Percentiles rank a stretch among this genome's conserved stretches.
These are phyloP conservation scores for Venusia cambrica DNA, from an alignment of 2,888 invertebrate genomes.

Conservation along the genomic window DNA sequence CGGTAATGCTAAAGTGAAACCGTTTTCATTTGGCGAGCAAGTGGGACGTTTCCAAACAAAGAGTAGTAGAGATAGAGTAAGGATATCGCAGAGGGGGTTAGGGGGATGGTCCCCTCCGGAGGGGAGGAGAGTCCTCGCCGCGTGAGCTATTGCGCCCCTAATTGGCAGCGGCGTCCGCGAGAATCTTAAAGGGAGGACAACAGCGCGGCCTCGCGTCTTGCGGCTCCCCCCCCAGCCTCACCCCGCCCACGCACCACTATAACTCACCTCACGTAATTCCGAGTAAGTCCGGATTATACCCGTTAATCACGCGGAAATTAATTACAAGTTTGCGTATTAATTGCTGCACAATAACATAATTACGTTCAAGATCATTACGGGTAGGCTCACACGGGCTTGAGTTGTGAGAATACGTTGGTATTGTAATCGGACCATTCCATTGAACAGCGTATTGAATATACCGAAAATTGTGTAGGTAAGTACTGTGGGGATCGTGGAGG, in stretches of 20 bases:
- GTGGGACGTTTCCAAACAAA: conserved; percentile 66
- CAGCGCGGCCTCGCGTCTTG: conserved; percentile 70
- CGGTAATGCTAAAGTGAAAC: conserved; percentile 69
- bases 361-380: conserved; percentile 59
- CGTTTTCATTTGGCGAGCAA: conserved; percentile 74
- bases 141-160: conserved; percentile 81
- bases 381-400: conserved; percentile 26
- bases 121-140: conserved; percentile 58
- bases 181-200: conserved; percentile 81
- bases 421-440: too few relatives aligned
- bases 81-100: conserved; percentile 33
- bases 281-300: conserved; percentile 77
- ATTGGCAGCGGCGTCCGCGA: conserved; percentile 81
- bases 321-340: conserved; percentile 80
- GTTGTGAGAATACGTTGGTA: too few relatives aligned
- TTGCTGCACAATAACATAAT: conserved; percentile 75
- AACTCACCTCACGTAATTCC: conserved; percentile 77
- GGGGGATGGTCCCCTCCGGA: too few relatives aligned
- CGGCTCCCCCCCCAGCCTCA: conserved; percentile 43
- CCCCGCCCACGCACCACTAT: conserved; percentile 62
- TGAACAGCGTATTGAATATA: too few relatives aligned
- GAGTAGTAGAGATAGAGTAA: conserved; percentile 50
- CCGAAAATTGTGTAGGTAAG: too few relatives aligned
- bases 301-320: conserved; percentile 80
- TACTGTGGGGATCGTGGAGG: not conserved